These are phyloP conservation scores for Bagarius yarrelli DNA, from an alignment of 2,113 vertebrate species.

Conservation along the genomic window DNA sequence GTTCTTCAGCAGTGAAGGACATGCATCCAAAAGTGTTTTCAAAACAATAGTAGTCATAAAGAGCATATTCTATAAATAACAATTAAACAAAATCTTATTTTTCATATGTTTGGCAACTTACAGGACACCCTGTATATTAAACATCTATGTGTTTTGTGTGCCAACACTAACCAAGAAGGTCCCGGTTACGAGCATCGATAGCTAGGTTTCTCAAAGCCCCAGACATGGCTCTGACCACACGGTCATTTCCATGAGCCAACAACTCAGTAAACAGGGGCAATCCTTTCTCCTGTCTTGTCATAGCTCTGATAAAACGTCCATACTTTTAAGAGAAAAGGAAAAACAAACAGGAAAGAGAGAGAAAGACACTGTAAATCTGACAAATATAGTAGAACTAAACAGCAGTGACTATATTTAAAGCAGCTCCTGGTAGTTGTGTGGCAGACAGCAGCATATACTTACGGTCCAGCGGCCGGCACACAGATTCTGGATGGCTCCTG, in stretches of 20 bases:
- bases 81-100: too few relatives aligned
- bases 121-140: too few relatives aligned
- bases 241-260: slow-evolving; percentile 80
- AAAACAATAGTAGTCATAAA: too few relatives aligned
- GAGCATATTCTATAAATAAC: too few relatives aligned
- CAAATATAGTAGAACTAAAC: slow-evolving; percentile 5
- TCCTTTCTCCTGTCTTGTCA: slow-evolving; percentile 87
- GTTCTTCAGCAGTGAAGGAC: too few relatives aligned
- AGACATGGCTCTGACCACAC: slow-evolving; percentile 89
- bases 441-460: slow-evolving; percentile 51
- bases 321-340: slow-evolving; percentile 68
- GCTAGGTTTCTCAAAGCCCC: slow-evolving; percentile 93
- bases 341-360: not conserved
- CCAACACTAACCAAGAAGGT: slow-evolving; percentile 81
- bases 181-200: slow-evolving; percentile 85
- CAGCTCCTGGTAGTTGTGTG: not conserved
- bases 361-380: too few relatives aligned
- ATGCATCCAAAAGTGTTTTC: too few relatives aligned
- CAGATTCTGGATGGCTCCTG: slow-evolving; percentile 93
- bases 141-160: not conserved
- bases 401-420: slow-evolving; percentile 16
- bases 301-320: slow-evolving; percentile 83
- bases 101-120: too few relatives aligned
- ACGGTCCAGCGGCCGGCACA: slow-evolving; percentile 91
- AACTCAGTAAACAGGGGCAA: slow-evolving; percentile 87